Evolutionary conservation across 2,888 invertebrate species (phyloP).

Genomic region (Dolomedes plantarius): DNA sequence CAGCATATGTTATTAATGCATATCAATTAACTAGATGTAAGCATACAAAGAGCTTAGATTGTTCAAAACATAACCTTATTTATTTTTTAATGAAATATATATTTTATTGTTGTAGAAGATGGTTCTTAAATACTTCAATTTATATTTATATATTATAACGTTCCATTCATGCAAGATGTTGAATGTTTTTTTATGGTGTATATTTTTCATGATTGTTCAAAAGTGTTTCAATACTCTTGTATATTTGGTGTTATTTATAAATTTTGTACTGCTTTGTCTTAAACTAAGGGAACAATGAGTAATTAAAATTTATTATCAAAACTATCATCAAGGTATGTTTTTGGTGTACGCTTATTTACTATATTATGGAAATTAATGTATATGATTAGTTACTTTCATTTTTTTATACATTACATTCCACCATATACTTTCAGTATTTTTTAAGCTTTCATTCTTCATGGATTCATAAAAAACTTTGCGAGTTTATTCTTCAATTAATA

Average conservation of each 20-base stretch:
- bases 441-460: too few relatives aligned
- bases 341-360: too few relatives aligned
- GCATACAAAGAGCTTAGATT: slow-evolving; percentile 7
- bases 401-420: too few relatives aligned
- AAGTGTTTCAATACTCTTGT: neutral
- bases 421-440: too few relatives aligned
- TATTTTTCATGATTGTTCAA: neutral
- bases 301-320: neutral
- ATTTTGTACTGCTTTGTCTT: slow-evolving; percentile 10
- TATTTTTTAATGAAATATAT: slow-evolving; percentile 1
- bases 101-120: slow-evolving; percentile 2
- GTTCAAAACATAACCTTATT: slow-evolving; percentile 7
- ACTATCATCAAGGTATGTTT: too few relatives aligned
- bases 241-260: neutral
- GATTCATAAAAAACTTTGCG: too few relatives aligned
- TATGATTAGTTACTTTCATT: too few relatives aligned
- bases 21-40: slow-evolving; percentile 2
- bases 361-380: too few relatives aligned
- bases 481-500: too few relatives aligned
- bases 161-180: neutral
- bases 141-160: slow-evolving; percentile 9
- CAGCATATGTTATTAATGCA: neutral
- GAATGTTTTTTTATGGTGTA: neutral
- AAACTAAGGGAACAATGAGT: neutral
- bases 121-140: slow-evolving; percentile 8